These are phyloP conservation scores for Zaprionus obscuricornis DNA, from an alignment of 2,888 invertebrate species.

Conservation along the genomic window DNA sequence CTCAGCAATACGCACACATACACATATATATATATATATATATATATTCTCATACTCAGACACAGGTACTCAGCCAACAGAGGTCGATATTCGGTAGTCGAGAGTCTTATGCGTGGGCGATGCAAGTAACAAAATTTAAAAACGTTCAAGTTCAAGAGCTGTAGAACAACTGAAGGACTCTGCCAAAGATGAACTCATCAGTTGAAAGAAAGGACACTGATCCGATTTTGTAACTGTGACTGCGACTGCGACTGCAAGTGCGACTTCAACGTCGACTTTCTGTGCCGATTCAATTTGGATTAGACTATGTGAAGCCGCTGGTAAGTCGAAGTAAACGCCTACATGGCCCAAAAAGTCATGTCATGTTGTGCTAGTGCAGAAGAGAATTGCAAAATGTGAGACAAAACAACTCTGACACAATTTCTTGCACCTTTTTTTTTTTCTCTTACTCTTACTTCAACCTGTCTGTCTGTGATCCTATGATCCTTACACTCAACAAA, in stretches of 20 bases:
- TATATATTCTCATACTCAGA: background rate
- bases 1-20: slow-evolving; percentile 5
- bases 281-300: slow-evolving; percentile 81
- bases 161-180: background rate
- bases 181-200: slow-evolving; percentile 38
- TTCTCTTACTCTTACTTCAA: slow-evolving; percentile 3
- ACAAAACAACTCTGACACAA: slow-evolving; percentile 74
- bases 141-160: slow-evolving; percentile 62
- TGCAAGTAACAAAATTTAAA: slow-evolving; percentile 59
- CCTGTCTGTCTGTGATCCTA: slow-evolving; percentile 48
- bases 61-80: slow-evolving; percentile 21
- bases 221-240: slow-evolving; percentile 54
- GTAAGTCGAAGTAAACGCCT: slow-evolving; percentile 83
- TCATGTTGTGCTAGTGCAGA: slow-evolving; percentile 74
- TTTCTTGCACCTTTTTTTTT: slow-evolving; percentile 58
- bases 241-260: slow-evolving; percentile 10
- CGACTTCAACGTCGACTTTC: background rate
- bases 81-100: slow-evolving; percentile 6
- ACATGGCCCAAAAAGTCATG: slow-evolving; percentile 79
- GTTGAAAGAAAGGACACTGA: slow-evolving; percentile 47
- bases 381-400: slow-evolving; percentile 69
- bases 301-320: slow-evolving; percentile 78
- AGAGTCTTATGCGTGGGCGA: slow-evolving; percentile 34
- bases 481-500: slow-evolving; percentile 65
- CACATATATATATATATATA: background rate